Evolutionary conservation across 2,797 vertebrate species (phyloP).

Genomic region (Gephyroberyx darwinii): DNA sequence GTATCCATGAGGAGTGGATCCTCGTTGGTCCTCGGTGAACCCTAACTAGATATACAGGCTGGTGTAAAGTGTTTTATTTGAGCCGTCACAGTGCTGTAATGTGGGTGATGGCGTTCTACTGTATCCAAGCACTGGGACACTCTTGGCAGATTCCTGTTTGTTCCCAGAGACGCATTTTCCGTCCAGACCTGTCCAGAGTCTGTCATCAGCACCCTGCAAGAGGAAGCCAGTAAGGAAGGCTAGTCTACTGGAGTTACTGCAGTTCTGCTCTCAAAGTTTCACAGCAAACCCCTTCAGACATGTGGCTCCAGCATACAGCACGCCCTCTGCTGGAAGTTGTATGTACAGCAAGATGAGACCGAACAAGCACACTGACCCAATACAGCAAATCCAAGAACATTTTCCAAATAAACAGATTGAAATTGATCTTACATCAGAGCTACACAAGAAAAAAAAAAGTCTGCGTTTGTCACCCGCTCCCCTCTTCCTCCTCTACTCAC

Average conservation of each 20-base stretch:
- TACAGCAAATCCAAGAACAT: no score
- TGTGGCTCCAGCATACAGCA: background rate
- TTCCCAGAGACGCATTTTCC: constrained; percentile 1
- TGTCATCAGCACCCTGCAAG: background rate
- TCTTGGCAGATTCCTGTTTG: constrained; percentile 8
- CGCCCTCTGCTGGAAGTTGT: background rate
- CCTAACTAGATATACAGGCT: background rate
- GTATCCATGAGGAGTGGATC: background rate
- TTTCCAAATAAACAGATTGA: no score
- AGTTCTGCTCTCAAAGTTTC: background rate
- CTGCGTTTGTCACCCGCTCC: background rate
- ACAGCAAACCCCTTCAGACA: background rate
- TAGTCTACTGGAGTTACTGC: background rate
- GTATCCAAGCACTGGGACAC: constrained; percentile 8
- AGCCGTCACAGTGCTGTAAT: background rate
- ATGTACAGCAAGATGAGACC: background rate
- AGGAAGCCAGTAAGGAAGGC: background rate
- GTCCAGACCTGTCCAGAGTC: constrained; percentile 19
- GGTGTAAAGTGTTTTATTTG: background rate
- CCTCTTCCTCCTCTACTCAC: background rate
- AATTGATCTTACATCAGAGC: no score
- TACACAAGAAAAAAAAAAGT: background rate
- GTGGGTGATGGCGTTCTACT: constrained; percentile 6
- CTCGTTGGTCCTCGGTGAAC: background rate
- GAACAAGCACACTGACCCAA: background rate